Conservation (phyloP, 2,888 invertebrate genomes). For the Pyrgus malvae region DNA sequence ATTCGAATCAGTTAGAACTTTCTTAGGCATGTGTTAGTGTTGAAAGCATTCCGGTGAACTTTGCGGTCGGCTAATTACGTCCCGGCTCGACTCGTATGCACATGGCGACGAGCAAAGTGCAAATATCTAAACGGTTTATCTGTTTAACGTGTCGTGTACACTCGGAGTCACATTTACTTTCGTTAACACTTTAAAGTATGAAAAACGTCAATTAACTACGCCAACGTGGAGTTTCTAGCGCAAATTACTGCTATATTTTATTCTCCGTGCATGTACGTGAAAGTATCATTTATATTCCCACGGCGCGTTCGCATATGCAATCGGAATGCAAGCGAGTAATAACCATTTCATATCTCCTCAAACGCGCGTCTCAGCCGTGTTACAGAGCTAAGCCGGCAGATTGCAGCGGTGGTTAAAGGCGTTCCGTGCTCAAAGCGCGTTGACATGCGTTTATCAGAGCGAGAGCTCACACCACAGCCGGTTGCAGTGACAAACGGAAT, state of each 20-base stretch:
- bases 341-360: constrained; percentile 24
- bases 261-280: constrained; percentile 9
- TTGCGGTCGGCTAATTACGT: constrained; percentile 69
- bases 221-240: constrained; percentile 10
- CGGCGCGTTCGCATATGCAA: constrained; percentile 24
- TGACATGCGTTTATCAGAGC: constrained; percentile 78
- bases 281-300: constrained; percentile 28
- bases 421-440: constrained; percentile 68
- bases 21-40: constrained; percentile 44
- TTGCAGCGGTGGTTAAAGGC: constrained; percentile 58
- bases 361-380: constrained; percentile 31
- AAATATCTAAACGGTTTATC: constrained; percentile 62
- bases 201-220: constrained; percentile 20
- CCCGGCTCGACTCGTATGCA: constrained; percentile 49
- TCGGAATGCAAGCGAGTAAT: constrained; percentile 23
- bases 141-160: constrained; percentile 44
- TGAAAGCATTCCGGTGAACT: constrained; percentile 59
- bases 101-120: constrained; percentile 47
- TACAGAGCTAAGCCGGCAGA: constrained; percentile 44
- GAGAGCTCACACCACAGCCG: constrained; percentile 68
- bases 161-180: constrained; percentile 17
- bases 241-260: constrained; percentile 16
- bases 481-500: constrained; percentile 78
- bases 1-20: constrained; percentile 40
- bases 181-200: constrained; percentile 12